Evolutionary conservation across 2,888 invertebrate species (phyloP).

Genomic region (Leptopterna dolabrata): DNA sequence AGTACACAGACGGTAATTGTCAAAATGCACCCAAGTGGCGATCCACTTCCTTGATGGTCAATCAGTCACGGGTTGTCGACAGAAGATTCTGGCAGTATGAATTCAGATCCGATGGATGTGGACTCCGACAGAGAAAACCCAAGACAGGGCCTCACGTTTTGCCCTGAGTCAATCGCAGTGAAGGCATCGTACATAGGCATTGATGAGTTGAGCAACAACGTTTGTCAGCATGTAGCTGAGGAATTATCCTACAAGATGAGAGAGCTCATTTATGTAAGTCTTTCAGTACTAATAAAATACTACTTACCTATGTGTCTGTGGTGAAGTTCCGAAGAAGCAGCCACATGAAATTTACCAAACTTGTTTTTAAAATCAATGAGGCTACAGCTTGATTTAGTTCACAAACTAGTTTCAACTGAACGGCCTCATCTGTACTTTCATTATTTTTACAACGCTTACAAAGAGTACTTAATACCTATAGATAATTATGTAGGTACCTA

Average conservation of each 20-base stretch:
- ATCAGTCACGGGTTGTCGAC: not conserved
- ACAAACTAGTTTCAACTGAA: no score
- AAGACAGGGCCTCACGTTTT: not conserved
- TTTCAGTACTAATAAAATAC: not conserved
- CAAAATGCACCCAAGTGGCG: no score
- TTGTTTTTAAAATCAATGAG: no score
- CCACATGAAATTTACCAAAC: no score
- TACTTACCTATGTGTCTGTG: no score
- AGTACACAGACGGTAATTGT: no score
- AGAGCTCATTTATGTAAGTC: constrained; percentile 69
- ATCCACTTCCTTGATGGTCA: not conserved
- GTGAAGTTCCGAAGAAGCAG: no score
- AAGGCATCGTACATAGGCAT: constrained; percentile 60
- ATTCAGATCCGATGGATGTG: not conserved
- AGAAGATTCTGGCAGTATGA: not conserved
- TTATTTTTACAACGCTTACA: no score
- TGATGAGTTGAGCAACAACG: constrained; percentile 65
- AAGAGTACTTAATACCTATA: no score
- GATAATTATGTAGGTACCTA: no score
- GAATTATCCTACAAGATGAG: constrained; percentile 71
- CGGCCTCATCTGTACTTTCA: no score
- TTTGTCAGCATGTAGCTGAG: constrained; percentile 69
- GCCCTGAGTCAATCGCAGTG: constrained; percentile 30
- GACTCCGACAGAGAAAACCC: not conserved
- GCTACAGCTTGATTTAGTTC: no score